phyloP scores from a whole-genome alignment of 2,888 invertebrate species.

The Pollenia griseotomentosa region DNA sequence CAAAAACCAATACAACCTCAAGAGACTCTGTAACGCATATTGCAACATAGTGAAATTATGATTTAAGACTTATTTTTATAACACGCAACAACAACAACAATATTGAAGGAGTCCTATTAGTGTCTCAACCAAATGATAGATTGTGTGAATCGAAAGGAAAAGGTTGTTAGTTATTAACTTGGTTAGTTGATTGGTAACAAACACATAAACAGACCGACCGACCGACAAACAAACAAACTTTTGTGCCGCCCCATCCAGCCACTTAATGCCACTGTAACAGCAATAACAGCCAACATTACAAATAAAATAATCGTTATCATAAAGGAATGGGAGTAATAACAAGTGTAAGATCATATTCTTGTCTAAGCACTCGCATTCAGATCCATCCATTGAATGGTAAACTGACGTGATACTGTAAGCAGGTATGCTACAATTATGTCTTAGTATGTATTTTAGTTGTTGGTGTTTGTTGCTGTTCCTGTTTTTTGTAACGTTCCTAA shows the following conservation, averaged over 20 bases:
- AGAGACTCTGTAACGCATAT: background rate
- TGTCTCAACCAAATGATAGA: constrained; percentile 81
- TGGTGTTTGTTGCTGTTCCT: constrained; percentile 43
- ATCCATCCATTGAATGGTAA: constrained; percentile 20
- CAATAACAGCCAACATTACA: constrained; percentile 32
- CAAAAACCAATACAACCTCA: background rate
- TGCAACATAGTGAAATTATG: constrained; percentile 21
- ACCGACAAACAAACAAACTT: constrained; percentile 28
- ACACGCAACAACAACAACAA: constrained; percentile 14
- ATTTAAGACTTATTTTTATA: constrained; percentile 26
- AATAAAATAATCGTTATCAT: constrained; percentile 59
- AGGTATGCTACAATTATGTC: constrained; percentile 61
- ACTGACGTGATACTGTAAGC: constrained; percentile 28
- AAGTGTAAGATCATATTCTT: constrained; percentile 63
- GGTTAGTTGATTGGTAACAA: constrained; percentile 7
- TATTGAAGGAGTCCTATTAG: constrained; percentile 80
- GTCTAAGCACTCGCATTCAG: background rate
- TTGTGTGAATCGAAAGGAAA: constrained; percentile 80
- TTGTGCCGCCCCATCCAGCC: constrained; percentile 36
- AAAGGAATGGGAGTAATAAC: constrained; percentile 67
- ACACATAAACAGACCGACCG: constrained; percentile 19
- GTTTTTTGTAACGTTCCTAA: constrained; percentile 53
- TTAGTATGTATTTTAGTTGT: constrained; percentile 26
- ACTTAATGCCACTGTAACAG: constrained; percentile 44
- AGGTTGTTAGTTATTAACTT: constrained; percentile 52